phyloP scores from a whole-genome alignment of 2,888 invertebrate genomes.

The Latrodectus hesperus region DNA sequence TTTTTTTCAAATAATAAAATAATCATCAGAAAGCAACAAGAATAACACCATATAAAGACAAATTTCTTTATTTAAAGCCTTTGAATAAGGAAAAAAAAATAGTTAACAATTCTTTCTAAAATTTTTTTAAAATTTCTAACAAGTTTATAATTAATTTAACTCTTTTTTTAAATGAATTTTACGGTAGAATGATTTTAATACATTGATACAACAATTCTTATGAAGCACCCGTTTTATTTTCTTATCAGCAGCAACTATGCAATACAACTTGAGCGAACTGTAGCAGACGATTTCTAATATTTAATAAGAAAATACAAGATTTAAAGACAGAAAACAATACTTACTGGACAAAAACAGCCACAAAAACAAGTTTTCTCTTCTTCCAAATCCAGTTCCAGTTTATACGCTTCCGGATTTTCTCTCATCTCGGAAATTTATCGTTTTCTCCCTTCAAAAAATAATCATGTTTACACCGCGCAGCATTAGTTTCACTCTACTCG shows the following conservation, averaged over 20 bases:
- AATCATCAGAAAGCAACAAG: no score
- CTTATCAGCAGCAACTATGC: constrained; percentile 10
- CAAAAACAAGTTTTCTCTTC: constrained; percentile 53
- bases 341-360: constrained; percentile 52
- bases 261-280: constrained; percentile 32
- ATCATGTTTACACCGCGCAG: constrained; percentile 38
- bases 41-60: no score
- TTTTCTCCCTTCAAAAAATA: constrained; percentile 3
- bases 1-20: no score
- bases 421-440: constrained; percentile 13
- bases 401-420: constrained; percentile 59
- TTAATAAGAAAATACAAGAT: constrained; percentile 9
- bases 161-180: no score
- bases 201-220: no score
- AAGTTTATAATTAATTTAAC: no score
- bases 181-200: no score
- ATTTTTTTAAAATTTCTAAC: no score
- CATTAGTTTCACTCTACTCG: constrained; percentile 17
- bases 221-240: no score
- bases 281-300: constrained; percentile 38
- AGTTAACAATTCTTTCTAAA: no score
- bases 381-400: constrained; percentile 51
- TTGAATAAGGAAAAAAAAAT: no score
- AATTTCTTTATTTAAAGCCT: no score
- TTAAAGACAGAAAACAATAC: constrained; percentile 7